These are phyloP conservation scores for Epizoanthus rinbou DNA, from an alignment of 92 coral and sea anemone species.

Conservation along the genomic window DNA sequence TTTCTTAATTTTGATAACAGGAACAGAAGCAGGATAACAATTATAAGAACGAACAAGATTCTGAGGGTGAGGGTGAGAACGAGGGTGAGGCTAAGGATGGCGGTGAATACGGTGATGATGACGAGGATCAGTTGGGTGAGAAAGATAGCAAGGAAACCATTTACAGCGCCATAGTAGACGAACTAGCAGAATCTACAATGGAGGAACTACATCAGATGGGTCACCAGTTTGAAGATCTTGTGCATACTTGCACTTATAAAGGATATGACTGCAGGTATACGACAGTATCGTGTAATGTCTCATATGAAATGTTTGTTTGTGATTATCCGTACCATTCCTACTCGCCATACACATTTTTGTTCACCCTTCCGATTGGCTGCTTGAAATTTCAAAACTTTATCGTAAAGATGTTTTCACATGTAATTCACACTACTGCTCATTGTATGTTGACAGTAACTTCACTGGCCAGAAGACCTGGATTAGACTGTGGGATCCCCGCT, in stretches of 20 bases:
- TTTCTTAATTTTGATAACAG: neutral
- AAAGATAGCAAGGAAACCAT: slow-evolving; percentile 6
- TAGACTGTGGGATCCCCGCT: slow-evolving; percentile 16
- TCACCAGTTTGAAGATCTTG: slow-evolving; percentile 20
- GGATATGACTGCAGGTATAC: slow-evolving; percentile 32
- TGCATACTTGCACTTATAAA: slow-evolving; percentile 23
- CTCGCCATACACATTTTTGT: neutral
- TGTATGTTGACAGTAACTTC: slow-evolving; percentile 1
- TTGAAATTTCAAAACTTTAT: too few species aligned
- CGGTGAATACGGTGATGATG: neutral
- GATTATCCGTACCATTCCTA: neutral
- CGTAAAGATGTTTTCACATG: too few species aligned
- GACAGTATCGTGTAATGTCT: neutral
- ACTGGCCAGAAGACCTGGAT: slow-evolving; percentile 21
- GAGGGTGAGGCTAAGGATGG: neutral
- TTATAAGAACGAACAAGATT: neutral
- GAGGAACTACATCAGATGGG: neutral
- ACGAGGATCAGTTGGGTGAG: neutral
- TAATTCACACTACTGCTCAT: too few species aligned
- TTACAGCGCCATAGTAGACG: slow-evolving; percentile 27
- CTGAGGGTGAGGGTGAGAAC: neutral
- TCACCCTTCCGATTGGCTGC: neutral
- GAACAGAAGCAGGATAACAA: neutral
- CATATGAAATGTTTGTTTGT: neutral
- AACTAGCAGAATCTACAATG: neutral